Base-by-base conservation (phyloP, 2,797 vertebrate genomes). In the Falco rusticolus region DNA sequence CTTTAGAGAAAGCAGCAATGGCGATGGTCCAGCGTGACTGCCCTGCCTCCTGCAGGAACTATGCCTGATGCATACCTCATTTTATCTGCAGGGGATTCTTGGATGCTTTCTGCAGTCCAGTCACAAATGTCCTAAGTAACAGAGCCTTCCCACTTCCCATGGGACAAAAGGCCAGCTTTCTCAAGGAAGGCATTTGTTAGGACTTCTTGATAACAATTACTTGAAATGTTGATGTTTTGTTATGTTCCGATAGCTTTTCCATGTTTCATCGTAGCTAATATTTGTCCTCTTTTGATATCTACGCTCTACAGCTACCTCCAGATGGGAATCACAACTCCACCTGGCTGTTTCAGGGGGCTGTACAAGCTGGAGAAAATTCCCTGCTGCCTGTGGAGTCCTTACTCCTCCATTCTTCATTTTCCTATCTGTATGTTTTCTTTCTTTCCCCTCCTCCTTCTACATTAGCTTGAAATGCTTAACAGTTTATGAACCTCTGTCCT, bases 1-100 rank as follows among this genome's bases (percentile, higher is more conserved):
- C 21, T 57, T 77, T 51, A 77, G 60, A 89, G 78, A 71, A 83
- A 56, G 3, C 6, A 10, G 64, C 1, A 8, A 9, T 50, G 41
- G 25, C 2, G 6, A 65, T 45, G 79, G 47, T 37, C 33, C 6
- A 4, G 41, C 0, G 0, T 3, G 21, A 56, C 56, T 60, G 81
- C 41, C 21, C 28, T 41, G 70, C 28, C n/a, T 90, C 34, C 84
- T 71, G 45, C 34, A 76, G 77, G 80, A 90, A 15, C 56, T 47
- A 6, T 0, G 3, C 26, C 53, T 83, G 50, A 64, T 85, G 24
- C 24, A 39, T 65, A 34, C 53, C 92, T 94, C 57, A 85, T 94
- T 76, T 86, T 89, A 57, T 89, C 84, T 77, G 37, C 41, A 85
- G 89, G 82, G 84, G 53, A 89, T 91, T 93, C 75, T 92, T 85